Conservation (phyloP, 2,797 vertebrate species). For the Bradypodion pumilum region DNA sequence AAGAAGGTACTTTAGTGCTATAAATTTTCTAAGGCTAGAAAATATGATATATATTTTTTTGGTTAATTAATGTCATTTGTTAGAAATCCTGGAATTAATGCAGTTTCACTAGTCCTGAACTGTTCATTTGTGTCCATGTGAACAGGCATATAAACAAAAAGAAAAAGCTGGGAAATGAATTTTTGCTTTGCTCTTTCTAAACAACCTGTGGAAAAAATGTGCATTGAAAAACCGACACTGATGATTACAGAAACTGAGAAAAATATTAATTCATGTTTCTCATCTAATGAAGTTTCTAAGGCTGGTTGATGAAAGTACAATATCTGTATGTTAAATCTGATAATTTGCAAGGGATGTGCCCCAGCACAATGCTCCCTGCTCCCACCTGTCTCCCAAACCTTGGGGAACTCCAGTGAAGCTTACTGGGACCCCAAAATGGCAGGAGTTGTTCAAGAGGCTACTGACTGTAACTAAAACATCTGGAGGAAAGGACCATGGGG, state of each 20-base stretch:
- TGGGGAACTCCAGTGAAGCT: too few relatives aligned
- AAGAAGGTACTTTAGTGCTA: not conserved
- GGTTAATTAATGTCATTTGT: not conserved
- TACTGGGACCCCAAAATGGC: too few relatives aligned
- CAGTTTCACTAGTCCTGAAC: not conserved
- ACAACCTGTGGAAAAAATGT: not conserved
- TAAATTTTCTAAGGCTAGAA: not conserved
- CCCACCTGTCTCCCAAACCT: too few relatives aligned
- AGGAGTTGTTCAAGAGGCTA: too few relatives aligned
- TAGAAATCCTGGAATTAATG: not conserved
- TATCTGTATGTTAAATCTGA: too few relatives aligned
- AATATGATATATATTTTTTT: not conserved
- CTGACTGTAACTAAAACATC: too few relatives aligned
- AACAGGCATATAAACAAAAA: not conserved
- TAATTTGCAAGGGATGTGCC: too few relatives aligned
- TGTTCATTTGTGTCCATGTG: rapidly evolving
- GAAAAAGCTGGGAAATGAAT: not conserved
- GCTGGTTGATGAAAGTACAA: not conserved
- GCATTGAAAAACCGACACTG: conserved; percentile 9
- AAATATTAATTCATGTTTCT: not conserved
- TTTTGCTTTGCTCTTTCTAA: conserved; percentile 6
- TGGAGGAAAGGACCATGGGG: too few relatives aligned
- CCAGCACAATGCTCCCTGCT: too few relatives aligned
- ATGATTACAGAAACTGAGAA: not conserved
- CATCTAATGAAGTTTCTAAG: not conserved